Percentiles rank a stretch among this genome's conserved stretches.
These are phyloP conservation scores for Speoplatyrhinus poulsoni DNA, from an alignment of 2,113 vertebrate genomes.

Conservation along the genomic window DNA sequence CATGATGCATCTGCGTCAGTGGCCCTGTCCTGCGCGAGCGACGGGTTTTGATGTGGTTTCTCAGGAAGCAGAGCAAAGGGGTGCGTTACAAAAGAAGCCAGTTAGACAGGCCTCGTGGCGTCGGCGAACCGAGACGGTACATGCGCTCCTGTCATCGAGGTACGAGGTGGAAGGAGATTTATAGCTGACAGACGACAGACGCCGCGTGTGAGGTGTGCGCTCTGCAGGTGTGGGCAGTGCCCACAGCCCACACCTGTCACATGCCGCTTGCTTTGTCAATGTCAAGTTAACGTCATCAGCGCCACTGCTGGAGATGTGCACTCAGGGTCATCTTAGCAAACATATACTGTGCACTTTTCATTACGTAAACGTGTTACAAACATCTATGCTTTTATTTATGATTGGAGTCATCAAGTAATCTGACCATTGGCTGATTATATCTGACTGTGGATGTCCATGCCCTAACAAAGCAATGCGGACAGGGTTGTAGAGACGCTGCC, in stretches of 20 bases:
- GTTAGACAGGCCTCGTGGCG: constrained; percentile 30
- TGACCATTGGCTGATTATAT: too few species aligned
- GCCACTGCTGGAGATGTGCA: too few species aligned
- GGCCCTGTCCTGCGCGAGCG: constrained; percentile 19
- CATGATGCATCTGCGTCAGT: constrained; percentile 21
- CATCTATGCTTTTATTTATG: too few species aligned
- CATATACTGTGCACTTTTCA: too few species aligned
- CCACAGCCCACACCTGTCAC: constrained; percentile 15
- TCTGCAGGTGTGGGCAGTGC: constrained; percentile 19
- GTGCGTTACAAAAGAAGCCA: constrained; percentile 45
- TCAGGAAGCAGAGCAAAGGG: constrained; percentile 29
- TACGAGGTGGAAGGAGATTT: constrained; percentile 10
- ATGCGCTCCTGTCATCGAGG: constrained; percentile 16
- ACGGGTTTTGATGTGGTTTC: constrained; percentile 39
- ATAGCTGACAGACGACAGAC: constrained; percentile 27
- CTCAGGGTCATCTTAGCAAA: too few species aligned
- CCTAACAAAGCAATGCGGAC: too few species aligned
- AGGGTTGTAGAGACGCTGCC: too few species aligned
- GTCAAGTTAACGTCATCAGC: too few species aligned
- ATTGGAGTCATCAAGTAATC: too few species aligned
- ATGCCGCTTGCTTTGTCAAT: constrained; percentile 40
- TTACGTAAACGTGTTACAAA: too few species aligned
- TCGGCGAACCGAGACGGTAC: constrained; percentile 10
- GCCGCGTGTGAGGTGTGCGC: constrained; percentile 17
- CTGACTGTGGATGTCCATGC: too few species aligned